These are phyloP conservation scores for Drosophila bocqueti DNA, from an alignment of 1,140 invertebrate genomes.

Conservation along the genomic window DNA sequence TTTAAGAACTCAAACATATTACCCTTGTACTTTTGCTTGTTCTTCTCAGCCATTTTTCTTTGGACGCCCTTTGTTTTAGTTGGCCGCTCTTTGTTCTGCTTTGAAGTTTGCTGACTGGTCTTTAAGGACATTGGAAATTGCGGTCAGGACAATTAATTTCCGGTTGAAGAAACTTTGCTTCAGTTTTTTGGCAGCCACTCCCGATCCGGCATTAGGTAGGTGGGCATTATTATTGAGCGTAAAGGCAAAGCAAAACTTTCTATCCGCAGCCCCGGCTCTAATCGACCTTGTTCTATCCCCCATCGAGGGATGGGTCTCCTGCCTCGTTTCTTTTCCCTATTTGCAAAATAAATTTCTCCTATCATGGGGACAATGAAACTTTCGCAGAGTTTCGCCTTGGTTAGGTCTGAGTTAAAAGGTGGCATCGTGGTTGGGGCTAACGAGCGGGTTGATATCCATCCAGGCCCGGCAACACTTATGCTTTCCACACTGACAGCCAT, in stretches of 20 bases:
- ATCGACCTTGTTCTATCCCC: slow-evolving; percentile 57
- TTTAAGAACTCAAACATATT: slow-evolving; percentile 73
- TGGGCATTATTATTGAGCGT: slow-evolving; percentile 57
- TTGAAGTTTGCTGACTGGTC: slow-evolving; percentile 80
- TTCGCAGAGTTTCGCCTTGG: slow-evolving; percentile 17
- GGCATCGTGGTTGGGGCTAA: neutral
- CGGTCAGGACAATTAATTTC: slow-evolving; percentile 82
- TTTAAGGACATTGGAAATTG: slow-evolving; percentile 82
- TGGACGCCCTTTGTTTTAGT: slow-evolving; percentile 69
- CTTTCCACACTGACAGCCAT: slow-evolving; percentile 52
- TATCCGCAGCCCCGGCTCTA: slow-evolving; percentile 19
- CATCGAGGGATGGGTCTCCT: too few species aligned
- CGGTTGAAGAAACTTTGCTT: slow-evolving; percentile 77
- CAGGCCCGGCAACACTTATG: slow-evolving; percentile 11
- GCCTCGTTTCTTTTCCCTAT: slow-evolving; percentile 1
- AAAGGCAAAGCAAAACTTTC: slow-evolving; percentile 54
- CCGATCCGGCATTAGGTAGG: slow-evolving; percentile 23
- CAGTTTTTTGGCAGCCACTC: slow-evolving; percentile 72
- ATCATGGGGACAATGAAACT: slow-evolving; percentile 40
- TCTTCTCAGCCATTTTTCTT: slow-evolving; percentile 59
- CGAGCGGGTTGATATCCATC: neutral
- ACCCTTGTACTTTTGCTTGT: slow-evolving; percentile 72
- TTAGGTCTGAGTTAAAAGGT: slow-evolving; percentile 2
- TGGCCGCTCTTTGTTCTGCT: slow-evolving; percentile 71
- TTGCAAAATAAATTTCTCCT: slow-evolving; percentile 36